A percentile compares a stretch with the other conserved stretches of the same genome.
These are phyloP conservation scores for Vombatus ursinus DNA, from an alignment of 2,113 vertebrate genomes.

Conservation along the genomic window DNA sequence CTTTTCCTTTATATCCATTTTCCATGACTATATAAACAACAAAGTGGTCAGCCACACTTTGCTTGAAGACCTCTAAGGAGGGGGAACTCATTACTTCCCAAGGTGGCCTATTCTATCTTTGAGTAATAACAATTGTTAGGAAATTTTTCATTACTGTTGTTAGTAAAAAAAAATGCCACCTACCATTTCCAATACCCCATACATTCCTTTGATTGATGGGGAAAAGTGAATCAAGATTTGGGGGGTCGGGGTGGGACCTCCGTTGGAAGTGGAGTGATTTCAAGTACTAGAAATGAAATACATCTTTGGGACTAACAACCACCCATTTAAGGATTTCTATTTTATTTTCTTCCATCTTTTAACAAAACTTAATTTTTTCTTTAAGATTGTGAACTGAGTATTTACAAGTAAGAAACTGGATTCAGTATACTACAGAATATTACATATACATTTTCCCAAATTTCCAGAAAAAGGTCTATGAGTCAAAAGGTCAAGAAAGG, in stretches of 20 bases:
- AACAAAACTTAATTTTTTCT: not conserved
- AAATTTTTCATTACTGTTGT: not conserved
- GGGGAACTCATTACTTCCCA: not conserved
- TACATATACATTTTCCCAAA: not conserved
- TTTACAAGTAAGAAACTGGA: not conserved
- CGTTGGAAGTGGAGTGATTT: not conserved
- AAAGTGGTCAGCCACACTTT: not conserved
- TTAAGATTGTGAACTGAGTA: not conserved
- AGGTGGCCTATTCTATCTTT: not conserved
- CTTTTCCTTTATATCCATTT: not conserved
- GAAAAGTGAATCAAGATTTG: not conserved
- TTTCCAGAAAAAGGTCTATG: not conserved
- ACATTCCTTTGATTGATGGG: too few species aligned
- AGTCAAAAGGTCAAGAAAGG: not conserved
- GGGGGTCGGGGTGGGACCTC: not conserved
- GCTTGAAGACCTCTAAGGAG: not conserved
- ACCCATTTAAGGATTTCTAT: not conserved
- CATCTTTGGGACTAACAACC: not conserved
- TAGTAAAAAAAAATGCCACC: not conserved
- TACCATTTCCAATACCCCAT: not conserved
- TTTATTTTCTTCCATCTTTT: not conserved
- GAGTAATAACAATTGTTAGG: not conserved
- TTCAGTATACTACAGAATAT: not conserved
- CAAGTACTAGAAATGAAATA: not conserved
- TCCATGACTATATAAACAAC: not conserved